Percentiles rank a stretch among this genome's conserved stretches.
Conservation (phyloP, 1,140 invertebrate species). For the Phymorhynchus buccinoides region DNA sequence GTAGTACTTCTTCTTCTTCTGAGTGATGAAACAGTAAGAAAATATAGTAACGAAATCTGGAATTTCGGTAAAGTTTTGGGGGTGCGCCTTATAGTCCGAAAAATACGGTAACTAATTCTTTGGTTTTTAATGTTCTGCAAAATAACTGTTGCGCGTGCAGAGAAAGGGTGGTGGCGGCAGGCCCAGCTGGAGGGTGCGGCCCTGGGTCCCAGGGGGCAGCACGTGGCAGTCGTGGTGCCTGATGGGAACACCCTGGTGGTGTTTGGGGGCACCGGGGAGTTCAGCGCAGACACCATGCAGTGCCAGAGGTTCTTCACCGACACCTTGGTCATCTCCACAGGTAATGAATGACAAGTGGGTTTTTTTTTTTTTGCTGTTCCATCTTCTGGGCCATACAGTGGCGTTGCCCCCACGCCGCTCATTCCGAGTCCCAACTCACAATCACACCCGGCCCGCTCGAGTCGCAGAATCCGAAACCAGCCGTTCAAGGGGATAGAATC, state of each 20-base stretch:
- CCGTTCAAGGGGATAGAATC: neutral
- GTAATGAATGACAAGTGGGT: slow-evolving; percentile 40
- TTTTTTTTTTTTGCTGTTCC: no score
- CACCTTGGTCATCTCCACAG: slow-evolving; percentile 55
- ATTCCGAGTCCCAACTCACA: no score
- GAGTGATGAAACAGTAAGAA: neutral
- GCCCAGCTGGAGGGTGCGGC: slow-evolving; percentile 54
- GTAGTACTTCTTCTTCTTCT: no score
- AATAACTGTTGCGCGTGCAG: slow-evolving; percentile 47
- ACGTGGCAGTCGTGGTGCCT: slow-evolving; percentile 58
- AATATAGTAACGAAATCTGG: no score
- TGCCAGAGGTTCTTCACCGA: slow-evolving; percentile 63
- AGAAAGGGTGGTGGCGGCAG: slow-evolving; percentile 65
- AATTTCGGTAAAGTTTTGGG: no score
- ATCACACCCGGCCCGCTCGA: neutral
- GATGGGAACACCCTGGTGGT: slow-evolving; percentile 60
- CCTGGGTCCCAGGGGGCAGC: slow-evolving; percentile 61
- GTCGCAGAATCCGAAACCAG: neutral
- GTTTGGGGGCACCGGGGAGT: slow-evolving; percentile 68
- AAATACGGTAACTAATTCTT: no score
- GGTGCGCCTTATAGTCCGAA: no score
- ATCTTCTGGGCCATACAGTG: no score
- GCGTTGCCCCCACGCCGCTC: no score
- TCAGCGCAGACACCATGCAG: slow-evolving; percentile 66
- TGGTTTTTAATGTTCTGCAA: no score